These are phyloP conservation scores for Cheirogaleus major DNA, from an alignment of 2,797 vertebrate species.

Conservation along the genomic window DNA sequence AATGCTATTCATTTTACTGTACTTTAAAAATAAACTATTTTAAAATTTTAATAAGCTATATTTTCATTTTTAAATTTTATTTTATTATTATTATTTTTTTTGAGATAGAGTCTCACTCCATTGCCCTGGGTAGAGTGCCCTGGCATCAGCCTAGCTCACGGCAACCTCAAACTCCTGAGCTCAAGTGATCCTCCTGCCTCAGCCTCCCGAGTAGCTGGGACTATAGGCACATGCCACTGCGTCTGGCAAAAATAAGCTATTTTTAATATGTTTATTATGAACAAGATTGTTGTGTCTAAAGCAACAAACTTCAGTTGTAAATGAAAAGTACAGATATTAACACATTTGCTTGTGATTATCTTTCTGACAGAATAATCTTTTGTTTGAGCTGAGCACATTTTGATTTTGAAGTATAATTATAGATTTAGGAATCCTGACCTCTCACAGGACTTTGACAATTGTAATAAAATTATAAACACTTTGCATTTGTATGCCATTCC, in stretches of 20 bases:
- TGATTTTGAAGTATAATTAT: slow-evolving; percentile 34
- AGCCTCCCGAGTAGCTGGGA: not conserved
- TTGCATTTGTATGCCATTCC: not conserved
- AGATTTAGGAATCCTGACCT: not conserved
- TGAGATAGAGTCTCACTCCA: not conserved
- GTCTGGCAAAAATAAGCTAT: not conserved
- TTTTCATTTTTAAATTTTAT: not conserved
- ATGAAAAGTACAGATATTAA: not conserved
- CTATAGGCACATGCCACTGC: not conserved
- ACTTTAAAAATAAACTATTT: not conserved
- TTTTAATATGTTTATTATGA: not conserved
- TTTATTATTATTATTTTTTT: too few relatives aligned
- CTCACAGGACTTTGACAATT: not conserved
- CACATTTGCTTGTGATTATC: not conserved
- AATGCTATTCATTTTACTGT: not conserved
- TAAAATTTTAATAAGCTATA: not conserved
- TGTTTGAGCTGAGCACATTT: not conserved
- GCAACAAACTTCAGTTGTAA: slow-evolving; percentile 2
- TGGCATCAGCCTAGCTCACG: too few relatives aligned
- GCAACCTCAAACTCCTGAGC: not conserved
- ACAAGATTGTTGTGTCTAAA: not conserved
- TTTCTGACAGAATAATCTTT: slow-evolving; percentile 21
- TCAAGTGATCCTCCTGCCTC: not conserved
- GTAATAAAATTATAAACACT: not conserved
- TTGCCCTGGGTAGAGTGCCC: too few relatives aligned